Percentiles rank a stretch among this genome's conserved stretches.
These are phyloP conservation scores for Listronotus oregonensis DNA, from an alignment of 1,140 invertebrate species.

Conservation along the genomic window DNA sequence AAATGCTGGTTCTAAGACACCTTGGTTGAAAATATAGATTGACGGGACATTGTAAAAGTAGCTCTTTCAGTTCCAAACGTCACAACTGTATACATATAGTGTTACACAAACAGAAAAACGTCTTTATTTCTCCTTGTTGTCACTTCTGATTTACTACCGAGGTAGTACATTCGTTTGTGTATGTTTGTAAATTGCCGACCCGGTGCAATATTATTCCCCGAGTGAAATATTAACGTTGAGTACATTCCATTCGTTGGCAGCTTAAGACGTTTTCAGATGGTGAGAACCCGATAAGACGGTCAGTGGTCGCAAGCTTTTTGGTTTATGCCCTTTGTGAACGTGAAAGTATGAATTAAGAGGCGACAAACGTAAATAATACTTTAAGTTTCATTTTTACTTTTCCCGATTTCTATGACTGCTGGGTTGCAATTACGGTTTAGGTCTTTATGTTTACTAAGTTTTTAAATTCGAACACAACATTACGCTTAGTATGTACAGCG, in stretches of 20 bases:
- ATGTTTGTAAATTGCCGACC: slow-evolving; percentile 8
- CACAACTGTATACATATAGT: slow-evolving; percentile 2
- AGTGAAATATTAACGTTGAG: slow-evolving; percentile 28
- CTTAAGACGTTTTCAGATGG: slow-evolving; percentile 14
- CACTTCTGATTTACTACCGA: slow-evolving; percentile 33
- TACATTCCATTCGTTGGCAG: slow-evolving; percentile 8
- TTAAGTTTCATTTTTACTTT: no score
- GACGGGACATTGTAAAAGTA: no score
- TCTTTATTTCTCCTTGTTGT: slow-evolving; percentile 33
- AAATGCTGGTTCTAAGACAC: no score
- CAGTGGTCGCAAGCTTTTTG: slow-evolving; percentile 18
- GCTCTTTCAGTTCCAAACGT: no score
- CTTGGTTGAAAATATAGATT: no score
- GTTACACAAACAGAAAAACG: slow-evolving; percentile 24
- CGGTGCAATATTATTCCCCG: slow-evolving; percentile 31
- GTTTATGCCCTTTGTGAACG: slow-evolving; percentile 21
- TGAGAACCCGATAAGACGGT: slow-evolving; percentile 26
- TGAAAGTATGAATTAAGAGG: slow-evolving; percentile 8
- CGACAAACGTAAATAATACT: no score
- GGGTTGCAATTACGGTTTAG: no score
- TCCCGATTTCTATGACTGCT: no score
- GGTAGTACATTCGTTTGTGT: slow-evolving; percentile 32
- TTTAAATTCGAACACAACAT: no score
- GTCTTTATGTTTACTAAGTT: no score
- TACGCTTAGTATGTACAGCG: no score